Evolutionary conservation across 2,113 vertebrate species (phyloP), one percentile per base, ranked within the genome.

Genomic region (Cebidichthys violaceus): DNA sequence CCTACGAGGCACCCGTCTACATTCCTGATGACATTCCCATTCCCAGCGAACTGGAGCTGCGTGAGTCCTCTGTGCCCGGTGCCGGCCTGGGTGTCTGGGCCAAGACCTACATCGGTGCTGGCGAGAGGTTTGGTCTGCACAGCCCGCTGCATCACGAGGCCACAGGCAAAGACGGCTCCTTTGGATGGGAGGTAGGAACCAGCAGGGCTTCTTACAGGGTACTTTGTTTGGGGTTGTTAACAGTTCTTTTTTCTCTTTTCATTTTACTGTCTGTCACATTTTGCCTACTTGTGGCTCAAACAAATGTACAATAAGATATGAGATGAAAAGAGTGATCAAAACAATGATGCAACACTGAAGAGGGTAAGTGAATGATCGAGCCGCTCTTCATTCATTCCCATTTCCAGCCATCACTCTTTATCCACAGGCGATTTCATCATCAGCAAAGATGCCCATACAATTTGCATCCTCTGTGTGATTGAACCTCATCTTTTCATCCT

Each of bases 11-110:
- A 64, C 97, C 98, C 0, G 98, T 99, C 96, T 99, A 99, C 97
- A 99, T 99, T 96, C 98, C 98, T 0, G 98, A 99, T 50, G 98
- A 99, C 96, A 99, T 99, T 96, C 98, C 98, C 83, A 96, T 99
- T 93, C 98, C 98, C 11, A 87, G 95, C 5, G 97, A 99, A 91
- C 97, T 99, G 90, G 98, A 99, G 94, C 96, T 99, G 86, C 95
- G 98, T 24, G 98, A 99, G 94, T 99, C 98, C 79, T 99, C 98
- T 41, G 93, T 99, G 84, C 98, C 98, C 0, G 98, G 98, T 15
- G 97, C 97, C 2, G 98, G 98, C 87, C 96, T 99, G 81, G 98
- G 98, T 64, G 95, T 99, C 81, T 99, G 98, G 98, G 97, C 98
- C 94, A 98, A 96, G 94, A 95, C 95, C 91, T 96, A 89, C 91